Base-by-base conservation (phyloP, 2,888 invertebrate genomes). In the Eilema griseolum region DNA sequence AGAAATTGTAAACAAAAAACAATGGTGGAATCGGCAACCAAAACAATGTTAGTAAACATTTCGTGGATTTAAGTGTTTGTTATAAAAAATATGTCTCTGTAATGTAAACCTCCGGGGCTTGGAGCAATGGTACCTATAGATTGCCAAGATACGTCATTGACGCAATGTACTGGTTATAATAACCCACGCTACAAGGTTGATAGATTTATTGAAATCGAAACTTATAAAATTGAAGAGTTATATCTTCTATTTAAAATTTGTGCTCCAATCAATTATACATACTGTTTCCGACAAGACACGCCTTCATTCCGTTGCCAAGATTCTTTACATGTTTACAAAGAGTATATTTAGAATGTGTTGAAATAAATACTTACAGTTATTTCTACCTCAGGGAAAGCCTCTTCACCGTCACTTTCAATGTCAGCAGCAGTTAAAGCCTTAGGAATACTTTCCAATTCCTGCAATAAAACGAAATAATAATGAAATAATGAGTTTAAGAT, bases 401-500 rank as follows among this genome's bases (percentile, higher is more conserved):
- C 95, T 82, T 95, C 95, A 26, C 92, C 94, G 81, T 95, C 95
- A 78, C 95, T 95, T 75, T 95, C 95, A 78, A 91, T 92, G 77
- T 95, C 95, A 82, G 90, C 93, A 57, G 90, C 83, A 4, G 90
- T 77, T 62, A 90, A 83, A 70, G 83, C 77, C 81, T 95, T 94
- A 0, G 90, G 85, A 1, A 89, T 90, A 69, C 86, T 88, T 73
- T 93, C 93, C 26, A 88, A 88, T 76, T 93, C 95, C 95, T 95
- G 84, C 3, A 82, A 71, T 7, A 73, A 72, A 77, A 72, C 31
- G n/a, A 23, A 57, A 59, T 41, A 62, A 66, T 67, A 52, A 59
- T 66, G 57, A 37, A 12, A 61, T 61, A 3, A 23, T 37, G 33
- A 23, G 37, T 62, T 26, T 4, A 33, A 12, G 33, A 65, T 73